phyloP scores from a whole-genome alignment of 1,140 invertebrate species.

The Plutomurus gul region DNA sequence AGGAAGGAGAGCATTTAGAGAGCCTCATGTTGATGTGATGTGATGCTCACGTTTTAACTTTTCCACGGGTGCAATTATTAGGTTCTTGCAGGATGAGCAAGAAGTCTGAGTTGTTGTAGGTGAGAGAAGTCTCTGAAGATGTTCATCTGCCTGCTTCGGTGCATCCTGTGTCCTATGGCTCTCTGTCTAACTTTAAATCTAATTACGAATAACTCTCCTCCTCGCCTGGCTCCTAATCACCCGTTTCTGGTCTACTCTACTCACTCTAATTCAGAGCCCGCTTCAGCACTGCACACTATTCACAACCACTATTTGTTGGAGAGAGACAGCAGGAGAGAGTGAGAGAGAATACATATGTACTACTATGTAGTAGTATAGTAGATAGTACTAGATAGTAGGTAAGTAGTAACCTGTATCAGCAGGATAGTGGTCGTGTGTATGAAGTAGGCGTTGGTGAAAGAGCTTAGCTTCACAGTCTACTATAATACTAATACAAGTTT shows the following conservation, averaged over 20 bases:
- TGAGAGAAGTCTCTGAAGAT: slow-evolving; percentile 28
- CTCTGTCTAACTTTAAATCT: slow-evolving; percentile 29
- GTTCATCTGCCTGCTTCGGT: slow-evolving; percentile 27
- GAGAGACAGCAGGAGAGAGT: no score
- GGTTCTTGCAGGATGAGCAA: slow-evolving; percentile 25
- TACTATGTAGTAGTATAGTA: no score
- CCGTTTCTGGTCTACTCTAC: slow-evolving; percentile 24
- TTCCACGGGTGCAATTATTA: slow-evolving; percentile 28
- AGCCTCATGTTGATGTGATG: slow-evolving; percentile 28
- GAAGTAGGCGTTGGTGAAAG: no score
- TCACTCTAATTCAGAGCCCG: neutral
- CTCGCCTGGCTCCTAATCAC: slow-evolving; percentile 24
- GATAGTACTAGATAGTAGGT: no score
- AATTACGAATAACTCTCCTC: slow-evolving; percentile 29
- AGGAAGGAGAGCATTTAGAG: slow-evolving; percentile 26
- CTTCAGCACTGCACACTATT: neutral
- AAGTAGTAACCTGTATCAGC: no score
- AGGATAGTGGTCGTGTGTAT: no score
- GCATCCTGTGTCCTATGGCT: slow-evolving; percentile 27
- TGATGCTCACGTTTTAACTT: slow-evolving; percentile 27
- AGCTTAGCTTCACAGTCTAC: no score
- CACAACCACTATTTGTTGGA: neutral
- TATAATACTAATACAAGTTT: no score
- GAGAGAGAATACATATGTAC: no score
- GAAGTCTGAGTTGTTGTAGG: slow-evolving; percentile 21